Base-by-base conservation (phyloP, 1,140 invertebrate genomes). In the Metopolophium dirhodum region DNA sequence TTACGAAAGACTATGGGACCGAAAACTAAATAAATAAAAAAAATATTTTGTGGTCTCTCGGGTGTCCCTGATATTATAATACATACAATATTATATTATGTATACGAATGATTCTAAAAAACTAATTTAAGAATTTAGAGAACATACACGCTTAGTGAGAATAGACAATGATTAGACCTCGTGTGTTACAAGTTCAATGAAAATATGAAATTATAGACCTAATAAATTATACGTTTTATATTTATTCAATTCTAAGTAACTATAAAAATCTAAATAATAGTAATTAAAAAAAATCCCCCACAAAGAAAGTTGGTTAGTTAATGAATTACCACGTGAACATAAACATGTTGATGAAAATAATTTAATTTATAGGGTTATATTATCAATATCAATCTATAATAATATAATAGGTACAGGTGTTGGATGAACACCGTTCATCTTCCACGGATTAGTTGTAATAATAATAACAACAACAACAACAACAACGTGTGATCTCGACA, bases 401-500 rank as follows among this genome's bases (percentile, higher is more conserved):
- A 77, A 23, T 77, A n/a, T 35, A n/a, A 77, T 77, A n/a, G n/a
- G n/a, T n/a, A 54, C 22, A 54, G 51, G 51, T 54, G 51, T 54
- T 51, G 8, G 18, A 51, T 51, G 11, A 51, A 51, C 49, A 18
- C 7, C 18, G 54, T 49, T 68, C 89, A 68, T 90, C 57, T 90
- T 41, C 7, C 8, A 54, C 8, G n/a, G 7, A 35, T 30, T 14
- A 37, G 2, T 41, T 57, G 11, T 23, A 23, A 45, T 88, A 49
- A 18, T 20, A 47, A 49, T 20, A 23, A 90, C 7, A 90, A 90
- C 30, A 90, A 30, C 26, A 47, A 49, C 37, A 23, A 90, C 30
- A 90, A 41, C 23, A 22, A 68, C 26, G 26, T 61, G 23, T 68
- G 89, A 90, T 90, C 41, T 90, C 89, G 54, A 90, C 88, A 90